Conservation (phyloP, 2,113 vertebrate genomes). For the Heterotis niloticus region DNA sequence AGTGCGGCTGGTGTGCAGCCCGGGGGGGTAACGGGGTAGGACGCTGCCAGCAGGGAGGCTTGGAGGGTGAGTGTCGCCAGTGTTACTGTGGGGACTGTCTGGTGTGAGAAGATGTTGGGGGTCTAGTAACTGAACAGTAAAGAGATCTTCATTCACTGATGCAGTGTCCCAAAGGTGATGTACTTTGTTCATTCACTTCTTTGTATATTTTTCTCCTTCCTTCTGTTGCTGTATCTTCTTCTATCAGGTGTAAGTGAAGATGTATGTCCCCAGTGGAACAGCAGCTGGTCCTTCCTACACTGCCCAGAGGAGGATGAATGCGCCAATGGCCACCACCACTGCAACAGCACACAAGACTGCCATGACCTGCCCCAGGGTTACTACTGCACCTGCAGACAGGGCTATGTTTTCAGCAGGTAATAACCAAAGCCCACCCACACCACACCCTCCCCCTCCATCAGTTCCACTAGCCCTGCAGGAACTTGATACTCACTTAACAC, state of each 20-base stretch:
- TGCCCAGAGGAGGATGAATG: constrained; percentile 88
- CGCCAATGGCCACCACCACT: constrained; percentile 81
- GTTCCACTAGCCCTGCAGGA: background rate
- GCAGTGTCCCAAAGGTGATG: too few relatives aligned
- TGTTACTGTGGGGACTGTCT: background rate
- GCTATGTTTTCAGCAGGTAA: constrained; percentile 82
- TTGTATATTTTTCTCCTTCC: background rate
- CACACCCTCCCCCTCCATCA: background rate
- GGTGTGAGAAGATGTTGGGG: background rate
- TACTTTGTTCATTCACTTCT: too few relatives aligned
- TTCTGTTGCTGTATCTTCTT: background rate
- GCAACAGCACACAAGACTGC: constrained; percentile 85
- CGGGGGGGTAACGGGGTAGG: constrained; percentile 75
- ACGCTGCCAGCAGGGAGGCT: constrained; percentile 77
- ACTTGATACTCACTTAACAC: background rate
- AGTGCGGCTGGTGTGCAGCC: constrained; percentile 83
- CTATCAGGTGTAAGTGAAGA: constrained; percentile 58
- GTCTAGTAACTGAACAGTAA: background rate
- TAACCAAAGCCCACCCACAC: background rate
- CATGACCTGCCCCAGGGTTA: constrained; percentile 74
- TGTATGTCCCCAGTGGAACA: constrained; percentile 59
- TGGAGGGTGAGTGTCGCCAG: constrained; percentile 57
- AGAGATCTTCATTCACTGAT: too few relatives aligned
- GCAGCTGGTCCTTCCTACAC: constrained; percentile 82
- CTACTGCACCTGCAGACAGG: constrained; percentile 82